Evolutionary conservation across 2,797 vertebrate genomes (phyloP), one percentile per base, ranked within the genome.

Genomic region (Protonibea diacanthus): DNA sequence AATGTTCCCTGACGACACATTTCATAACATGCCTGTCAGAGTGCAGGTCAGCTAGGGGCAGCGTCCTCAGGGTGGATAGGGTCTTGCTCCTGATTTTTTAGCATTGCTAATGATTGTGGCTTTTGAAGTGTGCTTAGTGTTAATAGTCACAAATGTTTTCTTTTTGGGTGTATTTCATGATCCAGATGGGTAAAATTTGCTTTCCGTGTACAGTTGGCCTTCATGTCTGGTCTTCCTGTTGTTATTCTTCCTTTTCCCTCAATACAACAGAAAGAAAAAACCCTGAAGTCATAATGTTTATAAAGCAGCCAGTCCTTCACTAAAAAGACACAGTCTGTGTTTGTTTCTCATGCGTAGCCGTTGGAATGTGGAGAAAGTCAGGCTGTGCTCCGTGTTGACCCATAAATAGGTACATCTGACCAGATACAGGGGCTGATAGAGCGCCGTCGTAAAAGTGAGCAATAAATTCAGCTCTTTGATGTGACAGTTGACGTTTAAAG

Each of bases 361-460:
- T 27, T 52, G 58, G 70, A 74, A 79, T 76, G 71, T 27, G 29
- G 42, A 61, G 40, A 60, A 68, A 71, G 52, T 55, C 60, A 38
- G 42, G 13, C 58, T 70, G 27, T 49, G 62, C 49, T 69, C 27
- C 20, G 59, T 23, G 40, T 42, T 73, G 74, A 73, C 77, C 49
- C 27, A 18, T 44, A 8, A 65, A 2, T 55, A 60, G 59, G 60
- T 62, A 20, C 73, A 57, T 20, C 45, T 68, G 17, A 65, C 2
- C 8, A 21, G 55, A 76, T 71, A 66, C 44, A 11, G 45, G 44
- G 42, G 44, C 53, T 56, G 57, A 67, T 6, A 45, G 4, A 29
- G 63, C 60, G 21, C 20, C 5, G 60, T 65, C 4, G 2, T 74
- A 49, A 68, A 59, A 71, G 52, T 45, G 67, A 67, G 47, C 63